These are phyloP conservation scores for Adoxophyes honmai DNA, from an alignment of 1,140 invertebrate species.

Conservation along the genomic window DNA sequence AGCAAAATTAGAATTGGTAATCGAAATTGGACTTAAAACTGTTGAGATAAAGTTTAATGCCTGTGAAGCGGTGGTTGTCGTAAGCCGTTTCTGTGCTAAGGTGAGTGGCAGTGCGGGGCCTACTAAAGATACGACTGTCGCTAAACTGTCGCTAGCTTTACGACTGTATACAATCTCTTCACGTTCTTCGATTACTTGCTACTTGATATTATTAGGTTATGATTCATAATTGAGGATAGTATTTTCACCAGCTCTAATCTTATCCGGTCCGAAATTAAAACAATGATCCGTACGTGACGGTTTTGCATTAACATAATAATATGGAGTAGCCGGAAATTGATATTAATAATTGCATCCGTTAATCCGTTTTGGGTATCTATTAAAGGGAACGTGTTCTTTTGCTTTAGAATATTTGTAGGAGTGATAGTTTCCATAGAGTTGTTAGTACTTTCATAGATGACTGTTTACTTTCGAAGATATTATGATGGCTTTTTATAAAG, in stretches of 20 bases:
- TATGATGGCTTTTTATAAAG: too few relatives aligned
- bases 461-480: too few relatives aligned
- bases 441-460: too few relatives aligned
- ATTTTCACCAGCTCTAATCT: too few relatives aligned
- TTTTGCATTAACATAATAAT: conserved; percentile 25
- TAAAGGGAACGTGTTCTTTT: too few relatives aligned
- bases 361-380: neutral
- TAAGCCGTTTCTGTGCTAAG: neutral
- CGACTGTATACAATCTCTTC: too few relatives aligned
- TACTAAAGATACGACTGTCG: conserved; percentile 2
- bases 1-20: neutral
- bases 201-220: too few relatives aligned
- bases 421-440: too few relatives aligned
- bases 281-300: neutral
- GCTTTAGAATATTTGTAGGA: neutral
- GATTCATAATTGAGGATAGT: too few relatives aligned
- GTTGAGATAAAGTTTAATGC: neutral
- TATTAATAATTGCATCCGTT: conserved; percentile 10
- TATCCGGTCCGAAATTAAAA: neutral
- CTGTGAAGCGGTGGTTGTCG: neutral
- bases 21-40: neutral
- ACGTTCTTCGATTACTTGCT: too few relatives aligned
- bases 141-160: conserved; percentile 5
- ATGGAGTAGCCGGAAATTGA: neutral
- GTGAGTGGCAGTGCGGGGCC: neutral